These are phyloP conservation scores for Mamestra configurata DNA, from an alignment of 1,140 invertebrate species.

Conservation along the genomic window DNA sequence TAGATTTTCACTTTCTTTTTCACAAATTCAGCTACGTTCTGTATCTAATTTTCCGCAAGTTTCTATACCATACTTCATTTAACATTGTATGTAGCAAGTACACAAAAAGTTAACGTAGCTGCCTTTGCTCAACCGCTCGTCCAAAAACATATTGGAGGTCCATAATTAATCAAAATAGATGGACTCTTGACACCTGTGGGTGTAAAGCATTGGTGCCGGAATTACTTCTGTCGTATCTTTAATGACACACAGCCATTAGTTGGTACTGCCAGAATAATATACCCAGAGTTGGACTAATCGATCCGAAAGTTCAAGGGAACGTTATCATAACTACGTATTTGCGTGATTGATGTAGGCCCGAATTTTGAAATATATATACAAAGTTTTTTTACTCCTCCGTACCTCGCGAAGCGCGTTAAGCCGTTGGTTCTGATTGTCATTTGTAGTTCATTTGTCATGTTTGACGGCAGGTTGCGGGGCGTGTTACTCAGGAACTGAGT, in stretches of 20 bases:
- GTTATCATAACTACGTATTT: constrained; percentile 25
- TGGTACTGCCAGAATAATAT: too few relatives aligned
- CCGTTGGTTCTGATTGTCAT: too few relatives aligned
- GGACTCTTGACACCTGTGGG: constrained; percentile 53
- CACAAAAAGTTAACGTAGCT: constrained; percentile 23
- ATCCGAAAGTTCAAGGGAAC: constrained; percentile 42
- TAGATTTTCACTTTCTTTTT: not conserved
- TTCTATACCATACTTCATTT: too few relatives aligned
- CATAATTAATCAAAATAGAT: constrained; percentile 63
- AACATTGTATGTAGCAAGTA: not conserved
- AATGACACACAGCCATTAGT: constrained; percentile 3
- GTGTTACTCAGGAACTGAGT: too few relatives aligned
- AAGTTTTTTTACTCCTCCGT: too few relatives aligned
- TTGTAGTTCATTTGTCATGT: too few relatives aligned
- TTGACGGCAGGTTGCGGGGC: too few relatives aligned
- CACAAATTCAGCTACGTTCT: not conserved
- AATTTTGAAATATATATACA: not conserved
- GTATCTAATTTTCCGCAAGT: not conserved
- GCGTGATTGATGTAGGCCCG: not conserved
- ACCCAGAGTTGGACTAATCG: not conserved
- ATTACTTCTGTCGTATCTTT: constrained; percentile 7
- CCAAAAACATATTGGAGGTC: constrained; percentile 50
- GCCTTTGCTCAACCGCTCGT: constrained; percentile 49
- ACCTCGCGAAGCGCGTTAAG: too few relatives aligned
- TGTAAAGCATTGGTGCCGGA: constrained; percentile 44